A percentile compares a stretch with the other conserved stretches of the same genome.
Evolutionary conservation across 2,888 invertebrate genomes (phyloP).

Genomic region (Cephus pygmeus): DNA sequence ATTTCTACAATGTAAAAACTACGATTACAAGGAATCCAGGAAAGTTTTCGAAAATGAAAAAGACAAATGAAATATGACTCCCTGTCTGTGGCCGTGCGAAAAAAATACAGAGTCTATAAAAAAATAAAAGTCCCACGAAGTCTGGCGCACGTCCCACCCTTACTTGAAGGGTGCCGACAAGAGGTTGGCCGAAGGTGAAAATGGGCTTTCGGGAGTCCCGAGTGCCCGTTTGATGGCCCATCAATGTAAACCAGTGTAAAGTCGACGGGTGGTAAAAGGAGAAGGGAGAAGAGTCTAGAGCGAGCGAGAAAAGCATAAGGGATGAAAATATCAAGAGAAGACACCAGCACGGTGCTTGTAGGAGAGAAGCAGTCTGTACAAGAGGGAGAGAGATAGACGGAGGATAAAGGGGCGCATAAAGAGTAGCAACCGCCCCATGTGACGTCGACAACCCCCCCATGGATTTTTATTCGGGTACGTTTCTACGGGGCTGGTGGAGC

Average conservation of each 20-base stretch:
- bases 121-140: too few species aligned
- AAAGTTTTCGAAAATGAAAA: too few species aligned
- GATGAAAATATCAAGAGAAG: too few species aligned
- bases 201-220: slow-evolving; percentile 47
- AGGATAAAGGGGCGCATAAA: neutral
- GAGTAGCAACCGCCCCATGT: neutral
- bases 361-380: too few species aligned
- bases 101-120: too few species aligned
- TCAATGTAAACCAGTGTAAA: slow-evolving; percentile 59
- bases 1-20: too few species aligned
- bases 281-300: neutral
- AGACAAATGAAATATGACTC: too few species aligned
- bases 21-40: too few species aligned
- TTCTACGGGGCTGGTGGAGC: neutral
- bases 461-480: slow-evolving; percentile 1
- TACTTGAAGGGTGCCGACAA: slow-evolving; percentile 5
- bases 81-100: too few species aligned
- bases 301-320: neutral
- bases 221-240: slow-evolving; percentile 54
- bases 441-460: neutral
- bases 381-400: neutral
- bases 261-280: slow-evolving; percentile 30
- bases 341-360: too few species aligned
- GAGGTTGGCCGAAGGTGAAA: slow-evolving; percentile 39
- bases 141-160: too few species aligned